A percentile compares a stretch with the other conserved stretches of the same genome.
These are phyloP conservation scores for Cistogaster globosa DNA, from an alignment of 2,888 invertebrate genomes.

Conservation along the genomic window DNA sequence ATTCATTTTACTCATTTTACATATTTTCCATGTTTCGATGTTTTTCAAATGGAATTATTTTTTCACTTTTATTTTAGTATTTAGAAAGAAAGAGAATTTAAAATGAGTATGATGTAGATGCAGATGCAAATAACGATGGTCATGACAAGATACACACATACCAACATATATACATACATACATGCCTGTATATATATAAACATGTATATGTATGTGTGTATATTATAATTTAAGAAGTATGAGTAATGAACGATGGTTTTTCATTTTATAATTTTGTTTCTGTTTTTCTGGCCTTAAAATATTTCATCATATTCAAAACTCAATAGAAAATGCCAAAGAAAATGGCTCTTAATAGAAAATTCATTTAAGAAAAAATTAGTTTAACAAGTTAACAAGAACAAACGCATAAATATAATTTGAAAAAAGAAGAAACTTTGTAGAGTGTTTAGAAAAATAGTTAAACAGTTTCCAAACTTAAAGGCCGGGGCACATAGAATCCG, in stretches of 20 bases:
- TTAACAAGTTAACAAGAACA: slow-evolving; percentile 48
- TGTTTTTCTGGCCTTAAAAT: slow-evolving; percentile 39
- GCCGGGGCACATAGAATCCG: no score
- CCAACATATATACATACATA: no score
- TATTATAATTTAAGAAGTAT: neutral
- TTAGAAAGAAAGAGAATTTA: slow-evolving; percentile 69
- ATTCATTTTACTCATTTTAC: slow-evolving; percentile 30
- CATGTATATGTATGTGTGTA: neutral
- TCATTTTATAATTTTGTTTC: slow-evolving; percentile 42
- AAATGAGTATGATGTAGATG: slow-evolving; percentile 51
- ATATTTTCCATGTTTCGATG: slow-evolving; percentile 34
- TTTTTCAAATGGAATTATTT: slow-evolving; percentile 63
- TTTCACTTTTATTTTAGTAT: slow-evolving; percentile 52
- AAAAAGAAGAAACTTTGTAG: neutral
- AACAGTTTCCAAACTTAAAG: neutral
- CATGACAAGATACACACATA: slow-evolving; percentile 1
- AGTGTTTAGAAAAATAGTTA: neutral
- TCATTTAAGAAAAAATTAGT: slow-evolving; percentile 39
- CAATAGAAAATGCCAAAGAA: slow-evolving; percentile 27
- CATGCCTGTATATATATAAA: no score
- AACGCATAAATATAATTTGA: neutral
- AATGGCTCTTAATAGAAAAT: slow-evolving; percentile 29
- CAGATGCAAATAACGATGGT: slow-evolving; percentile 15
- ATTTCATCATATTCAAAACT: slow-evolving; percentile 47
- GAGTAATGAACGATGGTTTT: slow-evolving; percentile 55